Conservation (phyloP, 1,140 invertebrate genomes). For the Acromyrmex charruanus region DNA sequence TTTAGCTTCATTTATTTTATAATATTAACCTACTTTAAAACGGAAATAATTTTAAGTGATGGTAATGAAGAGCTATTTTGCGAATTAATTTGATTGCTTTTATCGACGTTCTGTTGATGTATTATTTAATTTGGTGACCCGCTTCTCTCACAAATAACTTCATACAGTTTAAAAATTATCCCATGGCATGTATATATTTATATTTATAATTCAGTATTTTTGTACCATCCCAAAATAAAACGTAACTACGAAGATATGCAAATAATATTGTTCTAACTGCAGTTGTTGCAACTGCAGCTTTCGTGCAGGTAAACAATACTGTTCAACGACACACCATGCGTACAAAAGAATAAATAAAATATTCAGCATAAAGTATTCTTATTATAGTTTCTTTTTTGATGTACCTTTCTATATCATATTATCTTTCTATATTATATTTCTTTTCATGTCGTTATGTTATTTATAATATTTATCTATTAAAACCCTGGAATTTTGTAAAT, state of each 20-base stretch:
- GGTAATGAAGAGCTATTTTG: conserved; percentile 53
- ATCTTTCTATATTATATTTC: not conserved
- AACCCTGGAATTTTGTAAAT: not conserved
- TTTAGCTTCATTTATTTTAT: conserved; percentile 43
- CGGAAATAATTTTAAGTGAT: conserved; percentile 10
- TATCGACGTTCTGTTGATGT: conserved; percentile 31
- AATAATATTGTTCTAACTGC: conserved; percentile 47
- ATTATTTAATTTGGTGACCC: conserved; percentile 42
- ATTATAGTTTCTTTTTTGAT: not conserved
- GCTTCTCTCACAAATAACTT: conserved; percentile 16
- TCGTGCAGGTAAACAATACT: conserved; percentile 33
- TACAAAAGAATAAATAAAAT: conserved; percentile 56
- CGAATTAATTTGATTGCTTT: conserved; percentile 38
- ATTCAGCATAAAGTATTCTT: conserved; percentile 38
- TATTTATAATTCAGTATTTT: conserved; percentile 26
- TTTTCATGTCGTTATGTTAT: not conserved
- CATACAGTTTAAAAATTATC: conserved; percentile 42
- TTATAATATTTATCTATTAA: conserved; percentile 26
- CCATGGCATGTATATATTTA: not conserved
- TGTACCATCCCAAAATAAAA: conserved; percentile 35
- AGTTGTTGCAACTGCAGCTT: conserved; percentile 48
- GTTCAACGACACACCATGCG: conserved; percentile 11
- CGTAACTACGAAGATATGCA: conserved; percentile 41
- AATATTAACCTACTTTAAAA: conserved; percentile 5
- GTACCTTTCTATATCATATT: not conserved